Evolutionary conservation across 2,797 vertebrate genomes (phyloP).

Genomic region (Tenualosa ilisha): DNA sequence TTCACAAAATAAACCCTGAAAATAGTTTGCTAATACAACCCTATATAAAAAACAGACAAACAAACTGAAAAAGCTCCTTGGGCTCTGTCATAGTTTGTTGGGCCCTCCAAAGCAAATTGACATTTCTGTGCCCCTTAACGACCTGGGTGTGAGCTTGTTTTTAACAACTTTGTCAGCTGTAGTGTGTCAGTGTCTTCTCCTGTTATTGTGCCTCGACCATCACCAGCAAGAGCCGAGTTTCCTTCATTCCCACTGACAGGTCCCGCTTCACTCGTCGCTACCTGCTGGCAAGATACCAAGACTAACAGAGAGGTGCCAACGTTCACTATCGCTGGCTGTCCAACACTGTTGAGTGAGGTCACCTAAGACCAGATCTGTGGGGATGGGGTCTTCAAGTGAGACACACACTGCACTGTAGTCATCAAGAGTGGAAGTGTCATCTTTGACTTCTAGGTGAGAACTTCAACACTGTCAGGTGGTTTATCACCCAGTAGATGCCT

Average conservation of each 20-base stretch:
- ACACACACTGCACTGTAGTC: background rate
- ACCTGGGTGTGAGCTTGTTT: background rate
- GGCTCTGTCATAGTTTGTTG: background rate
- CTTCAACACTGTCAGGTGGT: background rate
- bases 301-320: background rate
- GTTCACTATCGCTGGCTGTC: background rate
- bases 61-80: background rate
- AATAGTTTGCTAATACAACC: background rate
- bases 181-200: background rate
- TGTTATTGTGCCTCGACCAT: background rate
- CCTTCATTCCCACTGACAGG: background rate
- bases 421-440: background rate
- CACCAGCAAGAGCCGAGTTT: background rate
- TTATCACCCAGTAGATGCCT: background rate
- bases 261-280: background rate
- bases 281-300: background rate
- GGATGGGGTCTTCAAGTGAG: background rate
- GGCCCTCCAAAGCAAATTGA: background rate
- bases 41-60: background rate
- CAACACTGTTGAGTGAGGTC: background rate
- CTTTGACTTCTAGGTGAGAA: background rate
- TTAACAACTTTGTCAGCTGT: slow-evolving; percentile 8
- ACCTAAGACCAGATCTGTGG: background rate
- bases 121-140: background rate
- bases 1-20: background rate